These are phyloP conservation scores for Sycophila texana DNA, from an alignment of 2,888 invertebrate genomes.

Conservation along the genomic window DNA sequence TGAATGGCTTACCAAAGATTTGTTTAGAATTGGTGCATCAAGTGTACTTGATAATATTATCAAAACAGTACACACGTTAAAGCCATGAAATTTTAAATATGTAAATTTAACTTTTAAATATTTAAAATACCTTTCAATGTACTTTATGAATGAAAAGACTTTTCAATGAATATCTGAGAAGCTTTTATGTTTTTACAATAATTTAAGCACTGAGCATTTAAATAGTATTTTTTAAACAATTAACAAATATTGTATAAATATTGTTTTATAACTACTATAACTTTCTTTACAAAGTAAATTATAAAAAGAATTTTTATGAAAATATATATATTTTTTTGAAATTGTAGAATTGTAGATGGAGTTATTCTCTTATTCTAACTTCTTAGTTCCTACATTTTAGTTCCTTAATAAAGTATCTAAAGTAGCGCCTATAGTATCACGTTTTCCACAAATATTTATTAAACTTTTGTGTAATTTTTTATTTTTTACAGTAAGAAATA, in stretches of 20 bases:
- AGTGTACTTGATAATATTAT: conserved; percentile 89
- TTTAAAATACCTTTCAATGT: background rate
- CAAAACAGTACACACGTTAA: conserved; percentile 54
- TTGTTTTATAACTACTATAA: conserved; percentile 26
- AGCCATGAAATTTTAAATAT: conserved; percentile 23
- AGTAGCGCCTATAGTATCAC: background rate
- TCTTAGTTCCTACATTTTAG: background rate
- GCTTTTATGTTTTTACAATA: background rate
- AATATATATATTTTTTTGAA: conserved; percentile 21
- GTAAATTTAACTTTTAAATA: too few species aligned
- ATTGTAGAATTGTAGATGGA: conserved; percentile 33
- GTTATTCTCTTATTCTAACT: background rate
- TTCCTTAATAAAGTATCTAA: background rate
- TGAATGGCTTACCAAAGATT: conserved; percentile 87
- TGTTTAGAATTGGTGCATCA: conserved; percentile 97
- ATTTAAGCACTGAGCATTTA: conserved; percentile 17
- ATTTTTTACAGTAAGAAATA: background rate
- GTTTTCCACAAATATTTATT: background rate
- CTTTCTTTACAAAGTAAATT: background rate
- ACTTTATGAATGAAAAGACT: background rate
- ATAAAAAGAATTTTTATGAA: conserved; percentile 7
- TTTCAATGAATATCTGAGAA: too few species aligned
- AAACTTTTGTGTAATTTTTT: background rate
- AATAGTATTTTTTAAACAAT: background rate
- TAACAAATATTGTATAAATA: background rate